Percentiles rank a stretch among this genome's conserved stretches.
Conservation (phyloP, 2,888 invertebrate genomes). For the Sisyra terminalis region DNA sequence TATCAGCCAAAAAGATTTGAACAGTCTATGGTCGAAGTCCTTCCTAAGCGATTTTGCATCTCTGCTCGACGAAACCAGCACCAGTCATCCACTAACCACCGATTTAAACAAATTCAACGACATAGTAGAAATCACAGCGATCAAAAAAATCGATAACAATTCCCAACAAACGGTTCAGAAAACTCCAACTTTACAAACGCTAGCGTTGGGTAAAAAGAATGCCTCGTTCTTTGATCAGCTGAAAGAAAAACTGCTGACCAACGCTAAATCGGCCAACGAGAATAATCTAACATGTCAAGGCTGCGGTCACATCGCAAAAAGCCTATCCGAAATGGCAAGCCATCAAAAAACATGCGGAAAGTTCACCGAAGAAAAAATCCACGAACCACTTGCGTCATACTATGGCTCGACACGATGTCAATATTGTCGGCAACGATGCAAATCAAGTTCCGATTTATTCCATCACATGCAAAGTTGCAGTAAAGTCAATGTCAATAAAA, state of each 20-base stretch:
- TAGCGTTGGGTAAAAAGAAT: conserved; percentile 40
- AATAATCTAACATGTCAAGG: conserved; percentile 49
- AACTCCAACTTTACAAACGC: conserved; percentile 14
- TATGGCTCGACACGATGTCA: conserved; percentile 65
- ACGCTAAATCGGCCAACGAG: conserved; percentile 35
- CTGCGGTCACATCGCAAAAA: conserved; percentile 65
- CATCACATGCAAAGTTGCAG: conserved; percentile 58
- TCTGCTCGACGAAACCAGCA: conserved; percentile 18
- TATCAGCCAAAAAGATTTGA: conserved; percentile 28
- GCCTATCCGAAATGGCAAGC: conserved; percentile 62
- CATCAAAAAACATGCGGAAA: conserved; percentile 54
- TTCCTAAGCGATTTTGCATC: conserved; percentile 37
- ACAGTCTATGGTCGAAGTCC: conserved; percentile 29
- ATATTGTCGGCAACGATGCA: conserved; percentile 72
- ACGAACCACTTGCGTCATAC: conserved; percentile 24
- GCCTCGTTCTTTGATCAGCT: conserved; percentile 70
- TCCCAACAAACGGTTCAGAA: conserved; percentile 8
- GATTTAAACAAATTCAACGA: conserved; percentile 2
- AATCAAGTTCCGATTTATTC: conserved; percentile 63
- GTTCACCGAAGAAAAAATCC: conserved; percentile 21
- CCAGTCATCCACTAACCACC: conserved; percentile 10
- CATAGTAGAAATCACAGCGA: conserved; percentile 20
- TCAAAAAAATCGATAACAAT: conserved; percentile 19
- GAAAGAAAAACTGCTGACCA: conserved; percentile 53
- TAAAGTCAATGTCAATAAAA: conserved; percentile 26